Percentiles rank a stretch among this genome's conserved stretches.
These are phyloP conservation scores for Saccostrea glomerata DNA, from an alignment of 1,140 invertebrate species.

Conservation along the genomic window DNA sequence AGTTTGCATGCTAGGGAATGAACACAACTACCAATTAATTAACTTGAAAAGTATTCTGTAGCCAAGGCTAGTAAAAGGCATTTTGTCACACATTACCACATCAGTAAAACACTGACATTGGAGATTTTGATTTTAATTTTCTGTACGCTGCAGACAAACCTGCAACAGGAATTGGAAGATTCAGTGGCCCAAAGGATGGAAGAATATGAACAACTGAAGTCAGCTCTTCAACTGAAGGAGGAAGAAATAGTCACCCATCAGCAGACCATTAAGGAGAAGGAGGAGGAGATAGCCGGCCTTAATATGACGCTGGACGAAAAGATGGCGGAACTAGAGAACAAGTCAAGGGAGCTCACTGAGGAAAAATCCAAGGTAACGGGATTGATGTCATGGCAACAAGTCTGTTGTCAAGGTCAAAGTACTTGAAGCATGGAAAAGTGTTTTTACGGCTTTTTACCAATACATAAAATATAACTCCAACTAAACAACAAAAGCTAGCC, in stretches of 20 bases:
- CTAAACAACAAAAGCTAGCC: too few relatives aligned
- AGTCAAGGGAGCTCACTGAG: not conserved
- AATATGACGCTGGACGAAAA: slow-evolving; percentile 1
- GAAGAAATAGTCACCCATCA: slow-evolving; percentile 53
- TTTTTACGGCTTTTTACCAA: not conserved
- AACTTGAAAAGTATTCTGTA: too few relatives aligned
- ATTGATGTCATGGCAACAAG: not conserved
- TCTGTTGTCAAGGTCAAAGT: not conserved
- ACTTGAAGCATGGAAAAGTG: not conserved
- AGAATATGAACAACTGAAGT: slow-evolving; percentile 58
- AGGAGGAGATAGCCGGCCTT: slow-evolving; percentile 14
- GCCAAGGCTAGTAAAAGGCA: too few relatives aligned
- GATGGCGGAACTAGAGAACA: not conserved
- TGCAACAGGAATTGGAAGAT: slow-evolving; percentile 73
- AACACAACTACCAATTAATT: too few relatives aligned
- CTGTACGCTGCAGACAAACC: slow-evolving; percentile 64
- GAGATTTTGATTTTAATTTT: not conserved
- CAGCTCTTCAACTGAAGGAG: slow-evolving; percentile 57
- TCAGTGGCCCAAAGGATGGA: slow-evolving; percentile 61
- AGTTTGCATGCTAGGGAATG: too few relatives aligned
- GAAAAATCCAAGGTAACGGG: not conserved
- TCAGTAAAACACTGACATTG: too few relatives aligned
- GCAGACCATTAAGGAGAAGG: slow-evolving; percentile 51
- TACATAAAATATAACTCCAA: too few relatives aligned
- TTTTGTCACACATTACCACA: too few relatives aligned